Conservation (phyloP, 2,888 invertebrate genomes). For the Cheilosia grossa region DNA sequence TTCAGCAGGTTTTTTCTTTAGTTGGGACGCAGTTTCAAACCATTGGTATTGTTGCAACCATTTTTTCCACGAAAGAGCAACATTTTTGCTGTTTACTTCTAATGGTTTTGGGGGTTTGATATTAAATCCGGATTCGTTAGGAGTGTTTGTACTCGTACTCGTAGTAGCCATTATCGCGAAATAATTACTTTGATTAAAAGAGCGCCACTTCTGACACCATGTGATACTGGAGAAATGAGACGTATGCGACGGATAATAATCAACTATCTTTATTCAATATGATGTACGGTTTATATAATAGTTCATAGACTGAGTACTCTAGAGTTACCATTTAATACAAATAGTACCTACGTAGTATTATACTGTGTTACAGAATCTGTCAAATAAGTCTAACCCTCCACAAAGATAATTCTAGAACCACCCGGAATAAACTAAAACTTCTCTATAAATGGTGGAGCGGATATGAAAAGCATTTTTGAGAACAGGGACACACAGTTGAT, state of each 20-base stretch:
- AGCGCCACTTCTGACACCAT: conserved; percentile 41
- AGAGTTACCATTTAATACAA: no score
- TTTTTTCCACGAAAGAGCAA: conserved; percentile 49
- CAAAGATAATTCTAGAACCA: no score
- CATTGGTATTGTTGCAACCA: conserved; percentile 67
- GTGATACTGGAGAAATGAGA: conserved; percentile 1
- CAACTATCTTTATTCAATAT: no score
- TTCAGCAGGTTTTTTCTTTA: conserved; percentile 60
- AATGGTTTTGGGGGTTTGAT: conserved; percentile 45
- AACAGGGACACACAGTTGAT: no score
- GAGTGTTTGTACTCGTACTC: background rate
- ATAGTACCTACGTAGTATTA: no score
- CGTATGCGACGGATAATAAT: background rate
- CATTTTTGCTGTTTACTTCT: conserved; percentile 57
- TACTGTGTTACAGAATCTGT: no score
- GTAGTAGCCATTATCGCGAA: conserved; percentile 9
- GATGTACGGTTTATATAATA: no score
- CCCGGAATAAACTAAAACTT: no score
- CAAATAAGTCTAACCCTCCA: no score
- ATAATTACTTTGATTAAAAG: conserved; percentile 3
- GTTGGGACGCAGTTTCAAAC: conserved; percentile 54
- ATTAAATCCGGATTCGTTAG: background rate
- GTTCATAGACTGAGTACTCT: no score
- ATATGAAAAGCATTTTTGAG: no score
- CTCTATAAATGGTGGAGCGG: no score